Evolutionary conservation across 2,797 vertebrate species (phyloP).

Genomic region (Loriculus beryllinus): DNA sequence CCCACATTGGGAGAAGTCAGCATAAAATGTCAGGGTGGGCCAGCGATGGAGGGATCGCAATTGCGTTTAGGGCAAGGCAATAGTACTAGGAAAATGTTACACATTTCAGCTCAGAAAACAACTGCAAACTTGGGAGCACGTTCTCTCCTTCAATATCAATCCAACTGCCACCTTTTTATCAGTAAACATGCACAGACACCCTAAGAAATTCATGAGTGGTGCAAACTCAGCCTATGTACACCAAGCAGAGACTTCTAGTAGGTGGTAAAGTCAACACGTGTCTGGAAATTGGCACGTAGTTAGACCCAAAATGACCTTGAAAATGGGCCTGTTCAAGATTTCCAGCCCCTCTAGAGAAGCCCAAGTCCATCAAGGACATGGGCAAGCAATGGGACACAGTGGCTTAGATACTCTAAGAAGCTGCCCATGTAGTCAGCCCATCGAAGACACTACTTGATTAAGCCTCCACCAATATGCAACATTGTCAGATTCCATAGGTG

Average conservation of each 20-base stretch:
- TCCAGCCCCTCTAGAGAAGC: background rate
- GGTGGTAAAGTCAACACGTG: background rate
- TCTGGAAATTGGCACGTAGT: background rate
- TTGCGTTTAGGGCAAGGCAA: background rate
- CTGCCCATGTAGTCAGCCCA: background rate
- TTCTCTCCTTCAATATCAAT: rapidly evolving
- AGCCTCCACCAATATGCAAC: background rate
- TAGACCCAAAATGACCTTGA: background rate
- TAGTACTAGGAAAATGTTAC: rapidly evolving
- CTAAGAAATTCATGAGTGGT: rapidly evolving
- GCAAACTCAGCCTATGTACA: rapidly evolving
- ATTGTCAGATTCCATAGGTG: rapidly evolving
- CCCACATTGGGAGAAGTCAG: background rate
- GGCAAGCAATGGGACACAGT: rapidly evolving
- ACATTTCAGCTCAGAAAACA: background rate
- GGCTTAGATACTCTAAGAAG: background rate
- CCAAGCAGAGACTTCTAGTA: background rate
- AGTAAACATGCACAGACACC: background rate
- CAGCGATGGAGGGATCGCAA: rapidly evolving
- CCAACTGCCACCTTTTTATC: background rate
- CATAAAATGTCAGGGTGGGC: background rate
- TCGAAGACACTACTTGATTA: background rate
- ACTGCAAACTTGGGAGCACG: background rate
- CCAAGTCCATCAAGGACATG: background rate
- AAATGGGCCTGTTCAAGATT: background rate